Base-by-base conservation (phyloP, 2,797 vertebrate species). In the Setipinna tenuifilis region DNA sequence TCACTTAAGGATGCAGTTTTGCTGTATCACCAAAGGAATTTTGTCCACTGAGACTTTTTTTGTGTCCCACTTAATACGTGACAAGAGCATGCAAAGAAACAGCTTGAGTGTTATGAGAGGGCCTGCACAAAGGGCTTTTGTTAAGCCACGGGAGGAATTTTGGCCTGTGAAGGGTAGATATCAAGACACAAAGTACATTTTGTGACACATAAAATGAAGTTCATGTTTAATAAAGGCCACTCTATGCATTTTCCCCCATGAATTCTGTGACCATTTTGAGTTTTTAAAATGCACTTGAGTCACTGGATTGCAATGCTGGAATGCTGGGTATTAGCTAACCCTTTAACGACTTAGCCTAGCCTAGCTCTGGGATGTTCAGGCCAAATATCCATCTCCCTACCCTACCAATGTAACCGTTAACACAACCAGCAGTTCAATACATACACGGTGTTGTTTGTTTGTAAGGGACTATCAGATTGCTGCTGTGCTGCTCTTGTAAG, bases 11-110 rank as follows among this genome's bases (percentile, higher is more conserved):
- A 75, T 54, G 50, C 50, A 54, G 14, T 41, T 78, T 78, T 78
- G 71, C 71, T 78, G 71, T 41, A 44, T 78, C 35, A 78, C 17
- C 71, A 78, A 78, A 78, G 17, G 71, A 78, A 78, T 78, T 78
- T 78, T 19, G 35, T 41, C 17, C 17, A 44, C 71, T 78, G 17
- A 0, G 19, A 44, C 6, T 10, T 54, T 68, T 68, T 68, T 65
- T 78, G 35, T 78, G 71, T 41, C 71, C 19, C 21, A 41, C 31
- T 71, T 71, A 28, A 71, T 35, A 4, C 16, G 12, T 35, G 12
- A 75, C 68, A 75, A 35, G 28, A 35, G 68, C 28, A 35, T 75
- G 68, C 3, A 17, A 75, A 35, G 68, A 41, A 75, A 75, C 28
- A 6, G 12, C 14, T 19, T 19, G 31, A 17, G 68, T 75, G 28